phyloP scores from a whole-genome alignment of 2,113 vertebrate genomes.

The Dicentrarchus labrax region DNA sequence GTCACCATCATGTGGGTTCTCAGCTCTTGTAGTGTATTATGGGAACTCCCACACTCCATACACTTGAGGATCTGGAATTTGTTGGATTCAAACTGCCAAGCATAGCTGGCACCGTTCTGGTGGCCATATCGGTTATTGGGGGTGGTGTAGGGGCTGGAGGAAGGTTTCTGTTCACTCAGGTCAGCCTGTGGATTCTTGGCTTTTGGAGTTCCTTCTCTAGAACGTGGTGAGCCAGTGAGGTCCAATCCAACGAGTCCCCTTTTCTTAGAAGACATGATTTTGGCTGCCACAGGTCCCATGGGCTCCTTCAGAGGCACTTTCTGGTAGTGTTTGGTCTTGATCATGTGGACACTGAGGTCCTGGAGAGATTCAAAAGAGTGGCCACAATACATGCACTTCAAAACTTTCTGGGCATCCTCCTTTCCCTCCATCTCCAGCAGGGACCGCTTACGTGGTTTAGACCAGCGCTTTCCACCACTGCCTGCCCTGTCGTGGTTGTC shows the following conservation, averaged over 20 bases:
- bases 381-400: conserved; percentile 99
- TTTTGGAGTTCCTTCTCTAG: conserved; percentile 91
- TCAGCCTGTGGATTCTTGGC: conserved; percentile 82
- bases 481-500: conserved; percentile 96
- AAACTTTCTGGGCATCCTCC: conserved; percentile 97
- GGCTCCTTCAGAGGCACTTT: conserved; percentile 99
- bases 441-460: conserved; percentile 98
- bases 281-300: conserved; percentile 93
- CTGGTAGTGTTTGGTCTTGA: conserved; percentile 99
- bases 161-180: conserved; percentile 87
- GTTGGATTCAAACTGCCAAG: conserved; percentile 95
- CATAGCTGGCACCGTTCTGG: conserved; percentile 94
- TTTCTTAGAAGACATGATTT: conserved; percentile 93
- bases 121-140: conserved; percentile 92
- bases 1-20: conserved; percentile 99
- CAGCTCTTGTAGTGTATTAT: conserved; percentile 96
- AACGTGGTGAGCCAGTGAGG: conserved; percentile 89
- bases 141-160: conserved; percentile 89
- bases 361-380: conserved; percentile 99
- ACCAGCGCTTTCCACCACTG: conserved; percentile 95
- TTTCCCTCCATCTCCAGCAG: conserved; percentile 99
- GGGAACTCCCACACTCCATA: conserved; percentile 96
- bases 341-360: conserved; percentile 99
- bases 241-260: conserved; percentile 91
- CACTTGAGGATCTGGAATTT: conserved; percentile 97